These are phyloP conservation scores for Linnaemya tessellans DNA, from an alignment of 2,888 invertebrate genomes.

Conservation along the genomic window DNA sequence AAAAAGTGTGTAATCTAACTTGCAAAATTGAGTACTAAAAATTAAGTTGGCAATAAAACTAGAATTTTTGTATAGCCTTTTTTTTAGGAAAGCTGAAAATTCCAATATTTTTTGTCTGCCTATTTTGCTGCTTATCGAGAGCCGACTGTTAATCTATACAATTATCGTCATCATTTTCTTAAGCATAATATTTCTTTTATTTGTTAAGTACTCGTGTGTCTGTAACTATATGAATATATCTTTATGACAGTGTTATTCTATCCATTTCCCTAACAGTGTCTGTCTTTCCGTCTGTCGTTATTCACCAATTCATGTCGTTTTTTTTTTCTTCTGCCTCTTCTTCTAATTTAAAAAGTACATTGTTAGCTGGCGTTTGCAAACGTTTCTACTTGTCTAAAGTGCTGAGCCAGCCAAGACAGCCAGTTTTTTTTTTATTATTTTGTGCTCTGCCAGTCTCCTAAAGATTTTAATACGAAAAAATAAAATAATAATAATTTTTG, in stretches of 20 bases:
- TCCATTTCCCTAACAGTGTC: neutral
- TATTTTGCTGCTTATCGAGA: neutral
- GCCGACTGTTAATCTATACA: constrained; percentile 14
- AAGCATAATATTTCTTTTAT: constrained; percentile 40
- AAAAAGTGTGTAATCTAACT: neutral
- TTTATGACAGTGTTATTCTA: neutral
- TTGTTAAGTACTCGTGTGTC: constrained; percentile 5
- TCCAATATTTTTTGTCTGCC: neutral
- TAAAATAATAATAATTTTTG: constrained; percentile 36
- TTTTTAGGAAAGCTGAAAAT: too few relatives aligned
- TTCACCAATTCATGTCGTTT: constrained; percentile 25
- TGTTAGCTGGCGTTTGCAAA: constrained; percentile 51
- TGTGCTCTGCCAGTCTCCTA: constrained; percentile 22
- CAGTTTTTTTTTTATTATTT: constrained; percentile 32
- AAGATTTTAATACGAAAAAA: constrained; percentile 48
- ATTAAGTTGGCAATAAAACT: too few relatives aligned
- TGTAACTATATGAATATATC: constrained; percentile 17
- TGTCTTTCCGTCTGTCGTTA: constrained; percentile 7
- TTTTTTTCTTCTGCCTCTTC: too few relatives aligned
- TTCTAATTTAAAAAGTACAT: constrained; percentile 37
- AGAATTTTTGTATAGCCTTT: too few relatives aligned
- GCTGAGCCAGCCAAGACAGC: constrained; percentile 40
- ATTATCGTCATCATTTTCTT: constrained; percentile 43
- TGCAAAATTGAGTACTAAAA: too few relatives aligned
- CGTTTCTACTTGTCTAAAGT: constrained; percentile 45